Conservation (phyloP, 2,888 invertebrate genomes). For the Phengaris alcon region DNA sequence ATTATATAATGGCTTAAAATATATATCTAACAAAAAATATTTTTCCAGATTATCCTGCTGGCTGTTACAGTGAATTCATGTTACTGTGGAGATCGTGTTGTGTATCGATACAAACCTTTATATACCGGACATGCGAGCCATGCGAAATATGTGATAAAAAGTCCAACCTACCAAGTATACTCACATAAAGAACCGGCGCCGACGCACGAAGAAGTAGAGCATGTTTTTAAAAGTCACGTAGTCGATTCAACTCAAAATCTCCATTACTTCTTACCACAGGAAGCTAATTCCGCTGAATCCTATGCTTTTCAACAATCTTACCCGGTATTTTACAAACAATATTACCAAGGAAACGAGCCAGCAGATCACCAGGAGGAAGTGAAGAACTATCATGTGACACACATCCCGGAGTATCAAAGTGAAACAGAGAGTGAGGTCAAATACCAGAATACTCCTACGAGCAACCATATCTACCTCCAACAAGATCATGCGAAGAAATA, state of each 20-base stretch:
- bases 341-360: slow-evolving; percentile 41
- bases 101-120: slow-evolving; percentile 50
- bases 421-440: slow-evolving; percentile 38
- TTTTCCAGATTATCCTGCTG: slow-evolving; percentile 59
- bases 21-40: background rate
- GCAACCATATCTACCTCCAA: background rate
- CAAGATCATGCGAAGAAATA: background rate
- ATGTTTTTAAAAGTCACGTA: slow-evolving; percentile 32
- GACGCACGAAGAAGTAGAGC: slow-evolving; percentile 49
- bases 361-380: slow-evolving; percentile 36
- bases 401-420: slow-evolving; percentile 45
- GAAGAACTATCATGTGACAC: slow-evolving; percentile 39
- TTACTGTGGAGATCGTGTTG: slow-evolving; percentile 52
- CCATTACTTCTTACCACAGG: slow-evolving; percentile 51
- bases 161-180: slow-evolving; percentile 36
- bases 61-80: slow-evolving; percentile 48
- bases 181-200: slow-evolving; percentile 49
- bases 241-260: slow-evolving; percentile 57
- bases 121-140: slow-evolving; percentile 49
- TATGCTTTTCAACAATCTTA: slow-evolving; percentile 50
- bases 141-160: background rate
- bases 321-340: slow-evolving; percentile 41
- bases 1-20: background rate
- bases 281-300: slow-evolving; percentile 53
- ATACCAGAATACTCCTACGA: background rate